phyloP scores from a whole-genome alignment of 2,113 vertebrate species.

The Microcebus jonahi region DNA sequence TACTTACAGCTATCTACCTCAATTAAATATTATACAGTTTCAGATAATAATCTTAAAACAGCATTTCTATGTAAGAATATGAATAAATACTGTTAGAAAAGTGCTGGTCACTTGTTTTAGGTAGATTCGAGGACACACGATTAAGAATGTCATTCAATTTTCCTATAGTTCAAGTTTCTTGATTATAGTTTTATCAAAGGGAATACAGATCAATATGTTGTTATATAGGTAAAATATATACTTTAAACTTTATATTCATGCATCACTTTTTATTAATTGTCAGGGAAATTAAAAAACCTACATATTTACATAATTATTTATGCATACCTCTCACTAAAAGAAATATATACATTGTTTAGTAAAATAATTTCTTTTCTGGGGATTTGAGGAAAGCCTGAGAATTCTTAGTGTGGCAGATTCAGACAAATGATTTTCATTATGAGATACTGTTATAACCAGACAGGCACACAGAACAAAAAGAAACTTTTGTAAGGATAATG shows the following conservation, averaged over 20 bases:
- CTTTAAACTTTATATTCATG: not conserved
- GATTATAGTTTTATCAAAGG: not conserved
- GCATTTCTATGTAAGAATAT: not conserved
- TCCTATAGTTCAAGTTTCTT: not conserved
- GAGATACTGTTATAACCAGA: not conserved
- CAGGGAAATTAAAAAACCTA: not conserved
- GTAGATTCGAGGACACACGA: not conserved
- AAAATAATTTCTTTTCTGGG: not conserved
- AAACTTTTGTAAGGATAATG: fast-evolving
- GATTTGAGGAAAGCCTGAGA: not conserved
- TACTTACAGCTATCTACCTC: fast-evolving
- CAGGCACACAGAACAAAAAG: not conserved
- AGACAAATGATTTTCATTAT: not conserved
- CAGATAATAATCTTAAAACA: not conserved
- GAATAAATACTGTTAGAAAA: fast-evolving
- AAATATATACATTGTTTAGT: not conserved
- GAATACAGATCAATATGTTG: not conserved
- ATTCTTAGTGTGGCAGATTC: fast-evolving
- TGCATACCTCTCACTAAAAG: not conserved
- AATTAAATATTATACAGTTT: fast-evolving
- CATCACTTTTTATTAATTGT: not conserved
- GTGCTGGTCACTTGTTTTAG: not conserved
- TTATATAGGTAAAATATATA: not conserved
- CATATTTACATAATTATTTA: not conserved
- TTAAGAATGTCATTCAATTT: not conserved